Evolutionary conservation across 2,888 invertebrate species (phyloP).

Genomic region (Acleris cristana): DNA sequence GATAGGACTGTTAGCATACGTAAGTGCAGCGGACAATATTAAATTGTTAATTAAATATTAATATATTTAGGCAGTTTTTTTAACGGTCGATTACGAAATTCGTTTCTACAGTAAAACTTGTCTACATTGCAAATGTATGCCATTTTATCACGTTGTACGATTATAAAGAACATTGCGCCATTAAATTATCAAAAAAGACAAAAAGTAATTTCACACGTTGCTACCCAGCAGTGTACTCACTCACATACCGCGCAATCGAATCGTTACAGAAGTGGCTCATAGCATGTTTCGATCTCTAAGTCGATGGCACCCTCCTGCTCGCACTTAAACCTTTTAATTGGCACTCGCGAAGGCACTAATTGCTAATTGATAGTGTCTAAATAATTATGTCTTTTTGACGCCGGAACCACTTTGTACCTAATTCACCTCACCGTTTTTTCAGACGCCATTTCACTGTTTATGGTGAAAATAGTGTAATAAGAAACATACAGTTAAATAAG

Average conservation of each 20-base stretch:
- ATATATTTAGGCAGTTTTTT: no score
- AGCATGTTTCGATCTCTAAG: constrained; percentile 61
- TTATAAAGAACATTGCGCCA: no score
- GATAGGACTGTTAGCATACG: no score
- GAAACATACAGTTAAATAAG: background rate
- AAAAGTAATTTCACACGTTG: no score
- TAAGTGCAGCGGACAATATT: no score
- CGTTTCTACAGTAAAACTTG: no score
- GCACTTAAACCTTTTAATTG: constrained; percentile 82
- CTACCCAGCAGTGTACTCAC: no score
- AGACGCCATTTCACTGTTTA: background rate
- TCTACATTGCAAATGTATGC: no score
- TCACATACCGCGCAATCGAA: constrained; percentile 7
- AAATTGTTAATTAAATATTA: no score
- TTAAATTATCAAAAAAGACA: no score
- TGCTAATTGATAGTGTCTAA: constrained; percentile 79
- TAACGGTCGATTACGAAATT: no score
- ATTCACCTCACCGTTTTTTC: constrained; percentile 18
- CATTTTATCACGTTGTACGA: no score
- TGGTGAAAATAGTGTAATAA: background rate
- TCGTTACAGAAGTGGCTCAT: background rate
- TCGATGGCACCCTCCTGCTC: constrained; percentile 63
- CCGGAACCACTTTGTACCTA: constrained; percentile 49
- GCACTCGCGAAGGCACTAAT: constrained; percentile 67
- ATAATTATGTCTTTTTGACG: constrained; percentile 76